Evolutionary conservation across 2,888 invertebrate species (phyloP).

Genomic region (Aphodius sticticus): DNA sequence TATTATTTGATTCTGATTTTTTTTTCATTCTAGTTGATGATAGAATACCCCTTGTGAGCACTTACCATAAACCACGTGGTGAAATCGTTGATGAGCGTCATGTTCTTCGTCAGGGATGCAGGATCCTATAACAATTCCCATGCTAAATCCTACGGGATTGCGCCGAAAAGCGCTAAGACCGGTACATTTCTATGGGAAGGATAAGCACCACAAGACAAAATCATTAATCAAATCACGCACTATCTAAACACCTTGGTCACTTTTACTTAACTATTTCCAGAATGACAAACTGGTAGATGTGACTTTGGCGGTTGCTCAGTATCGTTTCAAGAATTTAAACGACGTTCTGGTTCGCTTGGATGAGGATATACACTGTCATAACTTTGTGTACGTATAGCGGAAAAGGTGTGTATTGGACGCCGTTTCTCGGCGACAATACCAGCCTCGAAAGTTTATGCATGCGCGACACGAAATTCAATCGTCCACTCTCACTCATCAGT

Average conservation of each 20-base stretch:
- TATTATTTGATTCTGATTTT: background rate
- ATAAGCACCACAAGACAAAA: background rate
- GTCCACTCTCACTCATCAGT: background rate
- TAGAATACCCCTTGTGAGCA: background rate
- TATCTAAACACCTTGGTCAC: too few relatives aligned
- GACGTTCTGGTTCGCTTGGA: background rate
- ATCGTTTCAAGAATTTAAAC: background rate
- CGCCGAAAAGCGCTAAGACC: background rate
- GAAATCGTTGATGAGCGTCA: constrained; percentile 59
- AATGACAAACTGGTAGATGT: background rate
- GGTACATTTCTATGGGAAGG: background rate
- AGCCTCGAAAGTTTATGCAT: background rate
- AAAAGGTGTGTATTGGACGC: background rate
- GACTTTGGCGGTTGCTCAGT: background rate
- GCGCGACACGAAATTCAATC: background rate
- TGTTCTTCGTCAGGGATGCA: constrained; percentile 75
- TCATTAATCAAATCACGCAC: background rate
- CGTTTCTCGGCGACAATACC: background rate
- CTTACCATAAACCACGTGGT: constrained; percentile 62
- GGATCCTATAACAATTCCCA: constrained; percentile 78
- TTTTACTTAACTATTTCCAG: background rate
- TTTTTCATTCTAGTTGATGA: background rate
- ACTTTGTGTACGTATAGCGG: background rate
- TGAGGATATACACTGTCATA: background rate
- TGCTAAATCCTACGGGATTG: constrained; percentile 46